A percentile compares a stretch with the other conserved stretches of the same genome.
Evolutionary conservation across 2,797 vertebrate genomes (phyloP).

Genomic region (Sebastes umbrosus): DNA sequence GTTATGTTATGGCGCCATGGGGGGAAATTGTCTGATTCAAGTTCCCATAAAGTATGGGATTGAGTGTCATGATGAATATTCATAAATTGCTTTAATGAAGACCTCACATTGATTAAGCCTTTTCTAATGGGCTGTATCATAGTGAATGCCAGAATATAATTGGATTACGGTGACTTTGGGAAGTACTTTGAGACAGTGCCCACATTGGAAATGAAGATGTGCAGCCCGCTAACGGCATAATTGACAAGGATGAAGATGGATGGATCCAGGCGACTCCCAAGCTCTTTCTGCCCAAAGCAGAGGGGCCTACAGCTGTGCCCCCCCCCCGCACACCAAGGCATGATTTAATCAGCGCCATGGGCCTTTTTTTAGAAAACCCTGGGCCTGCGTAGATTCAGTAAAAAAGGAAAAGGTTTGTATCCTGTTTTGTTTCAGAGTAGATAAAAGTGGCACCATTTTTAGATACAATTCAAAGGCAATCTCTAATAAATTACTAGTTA

Average conservation of each 20-base stretch:
- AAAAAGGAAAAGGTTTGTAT: not conserved
- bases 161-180: slow-evolving; percentile 81
- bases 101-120: slow-evolving; percentile 76
- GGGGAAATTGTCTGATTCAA: slow-evolving; percentile 48
- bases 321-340: not conserved
- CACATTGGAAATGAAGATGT: slow-evolving; percentile 76
- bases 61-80: slow-evolving; percentile 74
- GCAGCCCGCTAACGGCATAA: slow-evolving; percentile 68
- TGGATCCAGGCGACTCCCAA: slow-evolving; percentile 61
- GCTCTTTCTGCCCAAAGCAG: slow-evolving; percentile 54
- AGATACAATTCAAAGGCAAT: not conserved
- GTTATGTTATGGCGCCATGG: slow-evolving; percentile 59
- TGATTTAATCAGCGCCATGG: slow-evolving; percentile 61
- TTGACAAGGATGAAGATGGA: slow-evolving; percentile 81
- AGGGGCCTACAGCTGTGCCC: slow-evolving; percentile 54
- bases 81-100: slow-evolving; percentile 77
- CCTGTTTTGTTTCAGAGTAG: not conserved
- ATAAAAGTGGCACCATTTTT: not conserved
- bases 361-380: slow-evolving; percentile 18
- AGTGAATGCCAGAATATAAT: slow-evolving; percentile 73
- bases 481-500: not conserved
- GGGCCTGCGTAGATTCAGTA: not conserved
- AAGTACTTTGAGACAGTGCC: slow-evolving; percentile 77
- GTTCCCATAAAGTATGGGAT: slow-evolving; percentile 60
- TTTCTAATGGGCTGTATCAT: slow-evolving; percentile 74